Evolutionary conservation across 2,888 invertebrate genomes (phyloP).

Genomic region (Chymomyza fuscimana): DNA sequence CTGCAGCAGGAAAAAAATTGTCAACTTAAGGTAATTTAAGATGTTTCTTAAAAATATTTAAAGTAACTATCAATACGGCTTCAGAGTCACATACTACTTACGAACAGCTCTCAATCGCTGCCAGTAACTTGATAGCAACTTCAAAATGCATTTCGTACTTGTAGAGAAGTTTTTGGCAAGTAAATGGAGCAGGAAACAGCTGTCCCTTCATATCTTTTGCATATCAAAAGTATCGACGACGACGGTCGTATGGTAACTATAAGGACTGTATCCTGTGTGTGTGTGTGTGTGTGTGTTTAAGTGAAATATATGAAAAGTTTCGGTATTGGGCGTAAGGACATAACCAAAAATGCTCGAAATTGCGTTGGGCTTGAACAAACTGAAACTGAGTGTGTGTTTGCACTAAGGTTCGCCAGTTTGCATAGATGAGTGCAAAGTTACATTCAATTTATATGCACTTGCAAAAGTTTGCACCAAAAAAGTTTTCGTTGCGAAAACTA

Average conservation of each 20-base stretch:
- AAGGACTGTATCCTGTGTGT: conserved; percentile 7
- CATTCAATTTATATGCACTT: conserved; percentile 70
- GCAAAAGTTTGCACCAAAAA: conserved; percentile 65
- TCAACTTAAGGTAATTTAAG: conserved; percentile 53
- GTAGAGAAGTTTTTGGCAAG: conserved; percentile 65
- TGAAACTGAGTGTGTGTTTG: background rate
- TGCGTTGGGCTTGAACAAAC: conserved; percentile 47
- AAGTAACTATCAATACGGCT: conserved; percentile 38
- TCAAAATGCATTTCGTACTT: conserved; percentile 54
- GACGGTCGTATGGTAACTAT: conserved; percentile 13
- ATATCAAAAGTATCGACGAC: conserved; percentile 67
- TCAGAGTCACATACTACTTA: background rate
- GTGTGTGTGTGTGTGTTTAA: conserved; percentile 42
- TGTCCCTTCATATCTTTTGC: conserved; percentile 72
- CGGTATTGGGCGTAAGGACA: conserved; percentile 39
- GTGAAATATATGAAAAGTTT: conserved; percentile 68
- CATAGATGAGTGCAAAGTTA: conserved; percentile 70
- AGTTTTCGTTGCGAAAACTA: conserved; percentile 65
- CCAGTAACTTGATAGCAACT: conserved; percentile 25
- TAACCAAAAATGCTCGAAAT: conserved; percentile 45
- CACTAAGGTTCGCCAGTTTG: conserved; percentile 43
- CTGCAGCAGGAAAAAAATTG: conserved; percentile 29
- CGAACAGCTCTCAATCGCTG: background rate
- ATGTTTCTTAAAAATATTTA: conserved; percentile 52
- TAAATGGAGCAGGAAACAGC: conserved; percentile 72